Evolutionary conservation across 2,888 invertebrate genomes (phyloP), one percentile per base, ranked within the genome.

Genomic region (Pandemis corylana): DNA sequence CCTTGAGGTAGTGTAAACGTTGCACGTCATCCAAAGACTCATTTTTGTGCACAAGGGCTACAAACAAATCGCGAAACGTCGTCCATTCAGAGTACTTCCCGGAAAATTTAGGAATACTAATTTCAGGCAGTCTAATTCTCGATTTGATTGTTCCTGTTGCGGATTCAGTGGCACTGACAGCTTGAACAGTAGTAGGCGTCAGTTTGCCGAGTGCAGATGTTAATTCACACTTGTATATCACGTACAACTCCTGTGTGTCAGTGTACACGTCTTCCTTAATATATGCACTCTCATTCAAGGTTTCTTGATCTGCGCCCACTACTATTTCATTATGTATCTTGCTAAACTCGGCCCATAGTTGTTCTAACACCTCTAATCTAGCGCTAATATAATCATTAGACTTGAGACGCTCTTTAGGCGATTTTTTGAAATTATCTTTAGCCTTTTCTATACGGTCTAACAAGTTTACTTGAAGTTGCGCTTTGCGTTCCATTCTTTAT

Each of bases 1-100:
- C n/a, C 44, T 68, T 68, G 0, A 68, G 20, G 20, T 68, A 68
- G 9, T 68, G 68, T 9, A 56, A 44, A 0, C 7, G 15, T 7
- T 68, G 68, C 2, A 68, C 68, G n/a, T 61, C 13, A 7, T 61
- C 61, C 4, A 61, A 41, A 1, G 61, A 61, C 41, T 36, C 6
- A 13, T 61, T 61, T 3, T 61, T 61, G 12, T 61, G 41, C 5
- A 36, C 7, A 4, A 61, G 5, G 0, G 61, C 3, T 13, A 13
- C 13, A 41, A 61, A 61, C 5, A 61, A 13, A 41, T 61, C 61
- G 15, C 41, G 61, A 36, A 61, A 61, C 4, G 5, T n/a, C 4
- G 5, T 61, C 61, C 61, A 61, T 13, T 61, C 61, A 0, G 61
- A 28, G 2, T 61, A 61, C 36, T 41, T 36, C 13, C 61, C 61